phyloP scores from a whole-genome alignment of 1,140 invertebrate species.

The Eupristina koningsbergeri region DNA sequence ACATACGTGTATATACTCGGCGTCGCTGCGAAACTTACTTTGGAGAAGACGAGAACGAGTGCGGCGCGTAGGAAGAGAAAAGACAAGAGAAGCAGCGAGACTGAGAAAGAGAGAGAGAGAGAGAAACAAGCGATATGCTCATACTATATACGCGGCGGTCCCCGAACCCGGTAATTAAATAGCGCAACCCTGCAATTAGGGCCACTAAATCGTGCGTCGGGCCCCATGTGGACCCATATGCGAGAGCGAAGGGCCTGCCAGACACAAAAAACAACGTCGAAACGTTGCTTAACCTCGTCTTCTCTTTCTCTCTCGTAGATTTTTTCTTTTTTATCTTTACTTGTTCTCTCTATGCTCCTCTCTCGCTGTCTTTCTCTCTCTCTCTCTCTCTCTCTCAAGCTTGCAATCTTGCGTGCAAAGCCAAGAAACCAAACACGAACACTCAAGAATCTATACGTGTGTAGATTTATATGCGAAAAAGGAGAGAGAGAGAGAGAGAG shows the following conservation, averaged over 20 bases:
- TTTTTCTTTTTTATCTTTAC: constrained; percentile 18
- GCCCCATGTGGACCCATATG: constrained; percentile 67
- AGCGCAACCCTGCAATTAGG: constrained; percentile 75
- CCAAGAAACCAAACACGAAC: constrained; percentile 22
- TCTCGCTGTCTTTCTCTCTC: constrained; percentile 15
- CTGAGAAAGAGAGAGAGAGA: constrained; percentile 28
- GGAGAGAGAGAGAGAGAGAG: constrained; percentile 23
- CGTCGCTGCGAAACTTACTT: constrained; percentile 15
- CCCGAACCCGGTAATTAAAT: constrained; percentile 74
- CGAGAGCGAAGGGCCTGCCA: constrained; percentile 64
- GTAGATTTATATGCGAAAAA: constrained; percentile 34
- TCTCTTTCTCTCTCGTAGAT: constrained; percentile 37
- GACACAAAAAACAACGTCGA: constrained; percentile 74
- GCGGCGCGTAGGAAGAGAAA: constrained; percentile 37
- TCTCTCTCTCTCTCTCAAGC: constrained; percentile 50
- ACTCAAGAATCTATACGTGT: constrained; percentile 40
- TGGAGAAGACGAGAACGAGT: constrained; percentile 20
- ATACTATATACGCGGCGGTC: constrained; percentile 57
- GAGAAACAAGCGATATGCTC: constrained; percentile 30
- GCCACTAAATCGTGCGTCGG: constrained; percentile 73
- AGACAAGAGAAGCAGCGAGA: constrained; percentile 7
- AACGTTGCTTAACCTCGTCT: constrained; percentile 46
- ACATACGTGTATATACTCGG: neutral
- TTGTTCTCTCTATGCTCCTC: constrained; percentile 31
- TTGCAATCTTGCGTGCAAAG: constrained; percentile 36